Evolutionary conservation across 2,113 vertebrate genomes (phyloP).

Genomic region (Callaeas wilsoni): DNA sequence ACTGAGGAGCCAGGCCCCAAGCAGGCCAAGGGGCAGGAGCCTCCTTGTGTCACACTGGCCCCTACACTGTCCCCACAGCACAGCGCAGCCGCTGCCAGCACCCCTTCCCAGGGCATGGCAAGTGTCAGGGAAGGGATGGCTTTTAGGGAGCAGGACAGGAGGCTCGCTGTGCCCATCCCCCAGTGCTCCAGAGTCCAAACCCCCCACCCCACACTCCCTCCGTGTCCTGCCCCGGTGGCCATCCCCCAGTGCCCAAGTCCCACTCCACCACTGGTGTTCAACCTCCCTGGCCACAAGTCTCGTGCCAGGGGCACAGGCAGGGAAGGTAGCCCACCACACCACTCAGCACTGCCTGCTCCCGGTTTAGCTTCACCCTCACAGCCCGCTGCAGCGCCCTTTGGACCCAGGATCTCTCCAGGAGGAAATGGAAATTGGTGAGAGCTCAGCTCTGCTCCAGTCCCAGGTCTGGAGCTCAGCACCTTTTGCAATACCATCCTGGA

Average conservation of each 20-base stretch:
- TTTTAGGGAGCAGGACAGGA: not conserved
- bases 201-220: too few relatives aligned
- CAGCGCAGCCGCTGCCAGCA: not conserved
- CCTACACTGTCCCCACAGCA: not conserved
- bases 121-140: not conserved
- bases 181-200: not conserved
- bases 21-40: not conserved
- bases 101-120: not conserved
- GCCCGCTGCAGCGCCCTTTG: not conserved
- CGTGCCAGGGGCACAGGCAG: rapidly evolving
- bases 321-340: not conserved
- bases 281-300: rapidly evolving
- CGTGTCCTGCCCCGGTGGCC: rapidly evolving
- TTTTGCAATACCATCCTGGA: rapidly evolving
- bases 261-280: not conserved
- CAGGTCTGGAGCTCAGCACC: not conserved
- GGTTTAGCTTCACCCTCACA: not conserved
- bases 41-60: rapidly evolving
- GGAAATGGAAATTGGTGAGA: not conserved
- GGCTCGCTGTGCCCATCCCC: not conserved
- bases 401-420: not conserved
- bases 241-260: not conserved
- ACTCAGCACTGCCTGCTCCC: rapidly evolving
- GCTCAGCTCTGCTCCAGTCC: not conserved
- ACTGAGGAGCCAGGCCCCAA: not conserved